phyloP scores from a whole-genome alignment of 30 jellyfish, hydroid and myxozoan species.

The Catostylus mosaicus region DNA sequence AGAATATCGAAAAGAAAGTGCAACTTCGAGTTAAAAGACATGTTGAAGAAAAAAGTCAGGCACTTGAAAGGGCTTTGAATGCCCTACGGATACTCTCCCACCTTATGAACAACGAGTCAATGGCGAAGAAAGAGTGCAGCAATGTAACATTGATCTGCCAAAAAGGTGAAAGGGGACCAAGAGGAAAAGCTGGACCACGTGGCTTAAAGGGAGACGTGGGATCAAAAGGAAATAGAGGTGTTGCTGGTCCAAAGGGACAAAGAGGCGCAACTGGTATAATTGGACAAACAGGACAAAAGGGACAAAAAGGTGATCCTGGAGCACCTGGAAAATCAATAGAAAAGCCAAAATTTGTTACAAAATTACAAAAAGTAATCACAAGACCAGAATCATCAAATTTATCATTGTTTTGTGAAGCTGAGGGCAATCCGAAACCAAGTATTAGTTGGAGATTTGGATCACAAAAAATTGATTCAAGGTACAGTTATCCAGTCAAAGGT shows the following conservation, averaged over 20 bases:
- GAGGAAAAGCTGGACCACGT: neutral
- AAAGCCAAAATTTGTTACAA: slow-evolving; percentile 10
- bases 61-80: neutral
- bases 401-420: slow-evolving; percentile 22
- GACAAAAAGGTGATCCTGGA: slow-evolving; percentile 35
- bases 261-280: slow-evolving; percentile 1
- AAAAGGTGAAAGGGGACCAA: slow-evolving; percentile 36
- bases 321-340: slow-evolving; percentile 21
- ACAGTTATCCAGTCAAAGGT: slow-evolving; percentile 14
- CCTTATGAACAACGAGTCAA: neutral
- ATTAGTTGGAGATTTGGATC: slow-evolving; percentile 16
- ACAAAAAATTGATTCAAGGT: slow-evolving; percentile 25
- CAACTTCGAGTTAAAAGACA: neutral
- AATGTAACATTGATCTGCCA: slow-evolving; percentile 17
- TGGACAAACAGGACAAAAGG: slow-evolving; percentile 33
- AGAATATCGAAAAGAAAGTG: neutral
- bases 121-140: neutral
- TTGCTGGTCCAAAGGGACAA: slow-evolving; percentile 9
- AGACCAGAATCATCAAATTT: slow-evolving; percentile 13
- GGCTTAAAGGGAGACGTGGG: slow-evolving; percentile 31
- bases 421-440: slow-evolving; percentile 21
- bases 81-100: neutral
- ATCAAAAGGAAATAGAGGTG: slow-evolving; percentile 5
- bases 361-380: neutral
- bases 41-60: neutral